Percentiles rank a stretch among this genome's conserved stretches.
Conservation (phyloP, 2,113 vertebrate species). For the Chionis minor region DNA sequence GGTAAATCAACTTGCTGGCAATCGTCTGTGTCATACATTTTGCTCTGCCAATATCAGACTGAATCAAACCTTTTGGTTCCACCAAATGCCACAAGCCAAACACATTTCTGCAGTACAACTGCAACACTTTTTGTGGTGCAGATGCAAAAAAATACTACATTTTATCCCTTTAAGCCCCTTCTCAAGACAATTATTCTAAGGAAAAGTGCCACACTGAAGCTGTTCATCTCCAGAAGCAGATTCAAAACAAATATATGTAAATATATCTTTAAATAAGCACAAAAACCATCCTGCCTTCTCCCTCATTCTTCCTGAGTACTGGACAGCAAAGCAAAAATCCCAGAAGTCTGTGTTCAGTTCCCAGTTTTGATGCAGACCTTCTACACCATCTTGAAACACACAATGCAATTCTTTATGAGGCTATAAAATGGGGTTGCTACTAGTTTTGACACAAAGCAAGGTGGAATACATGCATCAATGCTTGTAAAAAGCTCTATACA, state of each 20-base stretch:
- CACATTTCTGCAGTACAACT: background rate
- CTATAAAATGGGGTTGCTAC: background rate
- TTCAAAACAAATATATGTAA: background rate
- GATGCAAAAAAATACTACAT: background rate
- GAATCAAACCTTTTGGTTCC: conserved; percentile 25
- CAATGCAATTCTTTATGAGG: background rate
- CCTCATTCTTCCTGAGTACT: background rate
- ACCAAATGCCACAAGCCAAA: conserved; percentile 14
- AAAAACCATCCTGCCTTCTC: background rate
- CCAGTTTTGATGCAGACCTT: background rate
- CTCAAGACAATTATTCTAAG: background rate
- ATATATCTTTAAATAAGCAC: background rate
- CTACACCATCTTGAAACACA: background rate
- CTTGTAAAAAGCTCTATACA: background rate
- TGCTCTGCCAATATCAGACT: conserved; percentile 3
- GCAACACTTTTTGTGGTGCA: background rate
- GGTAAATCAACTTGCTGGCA: conserved; percentile 28
- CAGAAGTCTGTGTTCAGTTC: background rate
- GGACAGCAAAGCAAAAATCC: background rate
- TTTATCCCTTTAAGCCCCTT: background rate
- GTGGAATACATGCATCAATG: background rate
- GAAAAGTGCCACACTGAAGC: background rate
- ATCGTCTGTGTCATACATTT: background rate
- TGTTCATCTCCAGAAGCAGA: background rate
- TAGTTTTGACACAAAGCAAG: background rate